Base-by-base conservation (phyloP, 37 sponge, comb jelly and placozoan genomes). In the Chondrilla cf. caribensis region DNA sequence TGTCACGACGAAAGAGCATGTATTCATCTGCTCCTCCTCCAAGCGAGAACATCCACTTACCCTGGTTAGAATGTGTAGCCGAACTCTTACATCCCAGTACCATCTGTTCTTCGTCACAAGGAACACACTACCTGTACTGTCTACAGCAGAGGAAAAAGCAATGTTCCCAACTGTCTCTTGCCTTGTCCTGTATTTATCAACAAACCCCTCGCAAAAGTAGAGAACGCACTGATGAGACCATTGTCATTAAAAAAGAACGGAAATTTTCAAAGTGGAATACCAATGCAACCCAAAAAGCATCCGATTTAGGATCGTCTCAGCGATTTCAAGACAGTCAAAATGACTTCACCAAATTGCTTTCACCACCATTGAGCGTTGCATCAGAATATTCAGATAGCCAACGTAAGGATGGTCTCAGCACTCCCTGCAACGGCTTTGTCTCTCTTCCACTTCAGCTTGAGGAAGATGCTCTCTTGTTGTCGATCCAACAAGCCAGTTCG, bases 331-430 rank as follows among this genome's bases (percentile, higher is more conserved):
- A 89, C 42, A 28, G 78, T 8, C 14, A 67, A 22, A 58, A 40
- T 6, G 79, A 44, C 31, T 44, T 65, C 28, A 6, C 77, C 21
- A 79, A 86, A 21, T 38, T 90, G 36, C 37, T 86, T 65, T 86
- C 86, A 40, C 64, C 80, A 38, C 86, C 86, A 0, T 67, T 89
- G 51, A 47, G 51, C 51, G 11, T 6, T 11, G 8, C 22, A 7
- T 62, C 64, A 28, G 18, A 19, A 7, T 9, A 6, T 62, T 15
- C 8, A 15, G 29, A 29, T n/a, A 15, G 22, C 64, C 64, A 62
- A n/a, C 29, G 4, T 5, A 28, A 29, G 25, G 64, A 62, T n/a
- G 64, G 29, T 19, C 18, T 73, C 24, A 39, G 21, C 76, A 36
- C 40, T 73, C 76, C 43, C 76, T 73, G 76, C 25, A 25, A 3